Conservation (phyloP, 2,888 invertebrate species). For the Yponomeuta cagnagella region DNA sequence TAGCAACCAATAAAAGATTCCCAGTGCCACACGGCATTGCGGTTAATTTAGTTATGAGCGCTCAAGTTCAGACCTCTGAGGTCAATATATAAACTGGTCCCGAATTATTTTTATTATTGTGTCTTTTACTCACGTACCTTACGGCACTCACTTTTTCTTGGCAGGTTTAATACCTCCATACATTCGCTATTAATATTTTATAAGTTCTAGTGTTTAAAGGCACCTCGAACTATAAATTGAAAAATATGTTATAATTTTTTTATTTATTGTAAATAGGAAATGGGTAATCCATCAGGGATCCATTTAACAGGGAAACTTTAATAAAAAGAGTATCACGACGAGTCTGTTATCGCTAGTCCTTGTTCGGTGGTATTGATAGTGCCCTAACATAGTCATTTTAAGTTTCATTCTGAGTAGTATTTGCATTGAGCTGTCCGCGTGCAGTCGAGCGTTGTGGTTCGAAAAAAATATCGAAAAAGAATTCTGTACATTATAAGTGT, state of each 20-base stretch:
- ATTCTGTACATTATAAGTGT: background rate
- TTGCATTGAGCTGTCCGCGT: background rate
- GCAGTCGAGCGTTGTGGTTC: background rate
- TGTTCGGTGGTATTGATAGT: background rate
- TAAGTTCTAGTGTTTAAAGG: no score
- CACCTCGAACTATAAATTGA: background rate
- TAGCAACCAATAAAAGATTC: no score
- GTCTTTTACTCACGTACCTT: background rate
- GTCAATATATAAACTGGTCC: background rate
- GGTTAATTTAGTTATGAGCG: background rate
- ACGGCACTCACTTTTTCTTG: background rate
- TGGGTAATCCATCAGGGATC: no score
- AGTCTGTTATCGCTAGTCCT: background rate
- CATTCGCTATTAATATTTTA: background rate
- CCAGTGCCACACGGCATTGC: background rate
- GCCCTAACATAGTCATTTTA: background rate
- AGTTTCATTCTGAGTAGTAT: background rate
- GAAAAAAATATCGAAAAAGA: background rate
- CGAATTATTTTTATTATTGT: background rate
- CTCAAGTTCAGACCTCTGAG: background rate
- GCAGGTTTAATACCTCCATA: background rate
- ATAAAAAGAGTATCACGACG: background rate
- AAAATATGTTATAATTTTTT: background rate
- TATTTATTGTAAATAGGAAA: no score
- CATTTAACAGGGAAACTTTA: no score